Evolutionary conservation across 2,113 vertebrate species (phyloP).

Genomic region (Anolis sagrei): DNA sequence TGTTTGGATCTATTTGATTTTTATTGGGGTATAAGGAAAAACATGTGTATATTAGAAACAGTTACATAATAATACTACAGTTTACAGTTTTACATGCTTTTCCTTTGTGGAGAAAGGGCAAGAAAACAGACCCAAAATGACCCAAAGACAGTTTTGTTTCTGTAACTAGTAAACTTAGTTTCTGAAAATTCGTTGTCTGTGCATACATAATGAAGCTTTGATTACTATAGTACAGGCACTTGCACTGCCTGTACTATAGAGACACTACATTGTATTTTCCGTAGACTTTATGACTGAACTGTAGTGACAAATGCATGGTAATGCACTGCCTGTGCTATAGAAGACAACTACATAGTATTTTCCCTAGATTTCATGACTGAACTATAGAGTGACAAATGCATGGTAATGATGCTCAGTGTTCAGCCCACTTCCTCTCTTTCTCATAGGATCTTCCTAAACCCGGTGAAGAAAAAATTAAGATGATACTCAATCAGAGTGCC

Average conservation of each 20-base stretch:
- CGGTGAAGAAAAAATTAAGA: conserved; percentile 92
- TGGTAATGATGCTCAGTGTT: not conserved
- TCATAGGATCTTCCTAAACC: conserved; percentile 91
- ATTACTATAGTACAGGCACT: conserved; percentile 8
- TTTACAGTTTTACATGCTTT: not conserved
- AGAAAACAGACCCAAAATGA: conserved; percentile 21
- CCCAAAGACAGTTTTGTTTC: not conserved
- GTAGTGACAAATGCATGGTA: not conserved
- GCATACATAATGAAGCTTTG: conserved; percentile 25
- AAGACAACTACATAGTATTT: not conserved
- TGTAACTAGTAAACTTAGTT: conserved; percentile 17
- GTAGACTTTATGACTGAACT: too few relatives aligned
- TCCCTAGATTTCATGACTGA: not conserved
- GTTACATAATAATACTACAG: not conserved
- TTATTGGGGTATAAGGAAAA: not conserved
- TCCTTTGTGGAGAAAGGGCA: conserved; percentile 17
- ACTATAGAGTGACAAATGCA: not conserved
- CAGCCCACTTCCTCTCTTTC: not conserved
- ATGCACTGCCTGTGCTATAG: conserved; percentile 11
- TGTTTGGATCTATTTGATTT: not conserved
- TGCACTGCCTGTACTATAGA: conserved; percentile 17
- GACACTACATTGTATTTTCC: not conserved
- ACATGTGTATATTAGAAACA: not conserved
- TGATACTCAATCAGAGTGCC: conserved; percentile 95
- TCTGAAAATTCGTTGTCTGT: conserved; percentile 16